Base-by-base conservation (phyloP, 2,113 vertebrate genomes). In the Mellivora capensis region DNA sequence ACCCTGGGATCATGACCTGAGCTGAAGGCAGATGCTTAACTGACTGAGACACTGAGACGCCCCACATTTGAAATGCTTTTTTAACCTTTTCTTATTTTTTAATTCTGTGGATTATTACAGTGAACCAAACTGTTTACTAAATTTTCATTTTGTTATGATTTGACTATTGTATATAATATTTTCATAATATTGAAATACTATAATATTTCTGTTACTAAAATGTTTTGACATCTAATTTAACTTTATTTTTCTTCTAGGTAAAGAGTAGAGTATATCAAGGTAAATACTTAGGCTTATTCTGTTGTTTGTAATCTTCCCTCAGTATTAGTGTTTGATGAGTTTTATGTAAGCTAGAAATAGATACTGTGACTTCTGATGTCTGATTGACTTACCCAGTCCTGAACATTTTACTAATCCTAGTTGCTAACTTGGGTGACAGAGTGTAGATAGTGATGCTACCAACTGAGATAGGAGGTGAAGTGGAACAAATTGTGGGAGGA, bases 211-310 rank as follows among this genome's bases (percentile, higher is more conserved):
- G 4, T 88, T 84, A 80, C 74, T 90, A 69, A 71, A 72, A 92
- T 54, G 13, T 79, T 88, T 94, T 91, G 42, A 97, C 95, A 84
- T 94, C 74, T 93, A 90, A 42, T 13, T 92, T 93, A 21, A 94
- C 47, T 90, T 54, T 94, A 42, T 83, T 96, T 86, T 80, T 81
- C 25, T 97, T 15, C 7, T 96, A 99, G 99, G 99, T 99, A 21
- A 99, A 99, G 98, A 99, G 98, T 97, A 99, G 98, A 98, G 98
- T 99, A 29, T 99, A 99, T 98, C 99, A 99, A 96, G 99, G 99
- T 99, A 99, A 98, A 95, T 93, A 94, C 95, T 79, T 94, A 74
- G 77, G 0, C 29, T 93, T 93, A 4, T 62, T 85, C 87, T 96
- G 25, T 88, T 79, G 64, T 2, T 62, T 92, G 7, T 72, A 14